phyloP scores from a whole-genome alignment of 1,140 invertebrate species.

The Cydia splendana region DNA sequence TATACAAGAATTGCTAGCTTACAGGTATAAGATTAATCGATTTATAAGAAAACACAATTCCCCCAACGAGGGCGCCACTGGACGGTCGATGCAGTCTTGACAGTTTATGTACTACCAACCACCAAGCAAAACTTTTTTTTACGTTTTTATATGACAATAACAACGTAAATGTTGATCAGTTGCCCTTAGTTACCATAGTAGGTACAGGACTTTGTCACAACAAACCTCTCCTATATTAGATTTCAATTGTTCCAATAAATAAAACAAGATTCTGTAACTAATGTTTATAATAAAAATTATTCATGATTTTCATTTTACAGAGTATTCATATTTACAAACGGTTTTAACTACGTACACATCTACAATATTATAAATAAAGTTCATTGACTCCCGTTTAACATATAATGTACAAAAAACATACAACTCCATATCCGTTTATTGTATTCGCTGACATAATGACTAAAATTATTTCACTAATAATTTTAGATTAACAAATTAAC shows the following conservation, averaged over 20 bases:
- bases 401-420: conserved; percentile 66
- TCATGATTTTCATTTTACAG: conserved; percentile 79
- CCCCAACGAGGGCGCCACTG: too few species aligned
- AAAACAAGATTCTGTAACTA: conserved; percentile 77
- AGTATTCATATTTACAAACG: conserved; percentile 78
- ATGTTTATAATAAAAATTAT: conserved; percentile 77
- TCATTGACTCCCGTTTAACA: conserved; percentile 71
- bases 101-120: too few species aligned
- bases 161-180: too few species aligned
- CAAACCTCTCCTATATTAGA: not conserved
- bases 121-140: too few species aligned
- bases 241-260: conserved; percentile 47
- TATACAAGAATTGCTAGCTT: too few species aligned
- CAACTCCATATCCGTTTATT: conserved; percentile 43
- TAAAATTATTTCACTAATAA: conserved; percentile 37
- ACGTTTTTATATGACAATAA: too few species aligned
- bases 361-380: conserved; percentile 73
- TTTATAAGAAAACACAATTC: too few species aligned
- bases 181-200: too few species aligned
- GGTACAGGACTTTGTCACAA: not conserved
- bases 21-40: too few species aligned
- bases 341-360: conserved; percentile 72
- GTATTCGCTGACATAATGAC: conserved; percentile 49
- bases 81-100: too few species aligned
- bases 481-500: conserved; percentile 17